These are phyloP conservation scores for Thalassoma bifasciatum DNA, from an alignment of 2,113 vertebrate species.

Conservation along the genomic window DNA sequence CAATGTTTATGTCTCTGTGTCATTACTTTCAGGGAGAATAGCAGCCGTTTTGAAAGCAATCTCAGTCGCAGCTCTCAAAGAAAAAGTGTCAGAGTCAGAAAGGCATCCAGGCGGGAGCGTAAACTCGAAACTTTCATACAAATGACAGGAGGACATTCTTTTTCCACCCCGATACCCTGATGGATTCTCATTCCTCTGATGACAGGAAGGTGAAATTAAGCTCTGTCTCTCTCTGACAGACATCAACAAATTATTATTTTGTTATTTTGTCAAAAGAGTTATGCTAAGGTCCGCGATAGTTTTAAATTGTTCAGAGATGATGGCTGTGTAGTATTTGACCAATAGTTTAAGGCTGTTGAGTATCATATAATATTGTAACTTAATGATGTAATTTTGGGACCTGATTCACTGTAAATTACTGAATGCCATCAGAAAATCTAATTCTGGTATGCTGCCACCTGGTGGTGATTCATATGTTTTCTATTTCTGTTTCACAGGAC, in stretches of 20 bases:
- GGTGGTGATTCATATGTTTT: no score
- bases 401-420: no score
- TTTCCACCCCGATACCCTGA: slow-evolving; percentile 5
- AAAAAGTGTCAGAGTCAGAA: slow-evolving; percentile 20
- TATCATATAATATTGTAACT: no score
- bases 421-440: no score
- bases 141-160: slow-evolving; percentile 31
- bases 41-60: slow-evolving; percentile 54
- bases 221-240: slow-evolving; percentile 15
- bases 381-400: no score
- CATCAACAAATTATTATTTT: background rate
- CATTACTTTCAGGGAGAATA: slow-evolving; percentile 46
- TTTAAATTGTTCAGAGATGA: background rate
- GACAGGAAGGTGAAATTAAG: slow-evolving; percentile 36
- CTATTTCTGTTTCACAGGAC: background rate
- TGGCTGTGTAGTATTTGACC: no score
- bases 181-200: slow-evolving; percentile 11
- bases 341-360: no score
- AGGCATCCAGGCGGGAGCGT: background rate
- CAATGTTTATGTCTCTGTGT: slow-evolving; percentile 46
- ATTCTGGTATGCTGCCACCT: no score
- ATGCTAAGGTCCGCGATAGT: background rate
- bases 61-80: slow-evolving; percentile 34
- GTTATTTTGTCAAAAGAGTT: background rate
- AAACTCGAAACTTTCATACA: slow-evolving; percentile 30